phyloP scores from a whole-genome alignment of 2,888 invertebrate species.

The Palloptera scutellata region DNA sequence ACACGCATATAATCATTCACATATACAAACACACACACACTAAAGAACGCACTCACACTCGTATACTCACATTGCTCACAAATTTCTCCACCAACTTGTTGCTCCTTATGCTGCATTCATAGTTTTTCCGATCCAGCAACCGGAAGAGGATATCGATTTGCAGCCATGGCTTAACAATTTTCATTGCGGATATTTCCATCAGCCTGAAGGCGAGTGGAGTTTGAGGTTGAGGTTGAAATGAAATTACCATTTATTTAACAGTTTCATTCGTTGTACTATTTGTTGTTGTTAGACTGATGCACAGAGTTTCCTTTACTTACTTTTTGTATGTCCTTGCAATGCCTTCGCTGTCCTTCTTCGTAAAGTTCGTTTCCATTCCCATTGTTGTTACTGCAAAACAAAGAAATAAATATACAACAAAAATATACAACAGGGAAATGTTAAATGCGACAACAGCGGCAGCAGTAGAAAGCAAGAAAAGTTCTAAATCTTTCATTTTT shows the following conservation, averaged over 20 bases:
- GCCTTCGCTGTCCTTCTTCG: conserved; percentile 53
- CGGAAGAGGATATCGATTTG: conserved; percentile 59
- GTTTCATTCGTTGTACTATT: not conserved
- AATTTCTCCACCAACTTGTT: conserved; percentile 55
- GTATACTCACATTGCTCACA: conserved; percentile 49
- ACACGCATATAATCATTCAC: not conserved
- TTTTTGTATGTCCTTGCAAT: conserved; percentile 58
- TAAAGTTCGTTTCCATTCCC: conserved; percentile 59
- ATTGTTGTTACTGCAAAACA: conserved; percentile 54
- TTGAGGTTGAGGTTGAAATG: conserved; percentile 18
- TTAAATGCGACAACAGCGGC: not conserved
- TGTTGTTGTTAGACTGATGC: not conserved
- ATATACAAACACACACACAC: not conserved
- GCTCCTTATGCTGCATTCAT: conserved; percentile 48
- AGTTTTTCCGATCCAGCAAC: conserved; percentile 49
- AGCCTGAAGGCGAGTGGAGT: conserved; percentile 20
- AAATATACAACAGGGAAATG: no score
- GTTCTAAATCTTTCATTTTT: no score
- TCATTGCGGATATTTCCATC: conserved; percentile 57
- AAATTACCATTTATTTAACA: not conserved
- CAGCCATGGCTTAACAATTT: conserved; percentile 59
- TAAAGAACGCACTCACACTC: not conserved
- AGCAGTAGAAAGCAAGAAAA: not conserved
- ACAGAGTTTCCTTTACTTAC: conserved; percentile 41
- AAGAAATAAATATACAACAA: not conserved